Base-by-base conservation (phyloP, 1,140 invertebrate genomes). In the Centruroides sculpturatus region DNA sequence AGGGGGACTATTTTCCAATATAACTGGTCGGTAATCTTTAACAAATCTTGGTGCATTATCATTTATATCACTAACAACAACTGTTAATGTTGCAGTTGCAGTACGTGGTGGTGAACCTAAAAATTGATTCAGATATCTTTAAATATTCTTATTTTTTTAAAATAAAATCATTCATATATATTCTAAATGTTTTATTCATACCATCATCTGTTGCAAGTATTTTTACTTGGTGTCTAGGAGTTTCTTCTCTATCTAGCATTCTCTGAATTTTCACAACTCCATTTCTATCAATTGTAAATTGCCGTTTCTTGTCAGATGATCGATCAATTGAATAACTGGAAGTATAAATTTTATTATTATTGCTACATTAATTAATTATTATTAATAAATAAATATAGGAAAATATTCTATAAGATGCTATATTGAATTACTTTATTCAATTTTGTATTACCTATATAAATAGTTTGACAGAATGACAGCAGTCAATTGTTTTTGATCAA, bases 11-110 rank as follows among this genome's bases (percentile, higher is more conserved):
- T 94, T 89, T 74, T 96, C 92, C 0, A 87, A 87, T 59, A 96
- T 79, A 13, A 96, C 89, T 0, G 93, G 92, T 54, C 89, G 79
- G 72, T 96, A 96, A 70, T 95, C 89, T 71, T 92, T 69, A 0
- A 74, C 69, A 68, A 81, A 79, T 47, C 72, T 68, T 9, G 79
- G 79, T 9, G 75, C 74, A 66, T 81, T 98, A 70, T 98, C 95
- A 73, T 98, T 98, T 61, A 98, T 93, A 69, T 98, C 94, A 72
- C 89, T 87, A 0, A 98, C 91, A 60, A 92, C 89, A 0, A 98
- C 89, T 1, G 90, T 94, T 23, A 98, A 76, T 2, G 92, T 97
- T 0, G 92, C 93, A 2, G 92, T 96, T 3, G 94, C 92, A 6
- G 92, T 98, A 75, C 91, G 89, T 0, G 92, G 85, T 8, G 93